Evolutionary conservation across 2,888 invertebrate species (phyloP).

Genomic region (Cabera pusaria): DNA sequence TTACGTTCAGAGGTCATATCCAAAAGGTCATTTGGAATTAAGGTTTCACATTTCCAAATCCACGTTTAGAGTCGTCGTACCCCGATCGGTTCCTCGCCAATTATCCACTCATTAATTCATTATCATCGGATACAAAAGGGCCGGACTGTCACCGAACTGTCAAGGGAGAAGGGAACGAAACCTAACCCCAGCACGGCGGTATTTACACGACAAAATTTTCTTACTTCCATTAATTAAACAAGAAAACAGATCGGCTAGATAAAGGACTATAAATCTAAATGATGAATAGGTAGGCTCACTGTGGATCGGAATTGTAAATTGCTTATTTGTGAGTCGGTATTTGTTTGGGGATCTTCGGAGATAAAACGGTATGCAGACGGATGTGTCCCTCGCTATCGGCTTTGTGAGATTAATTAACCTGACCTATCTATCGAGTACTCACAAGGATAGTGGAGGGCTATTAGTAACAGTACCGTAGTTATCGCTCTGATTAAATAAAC

Average conservation of each 20-base stretch:
- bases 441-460: constrained; percentile 10
- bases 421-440: constrained; percentile 26
- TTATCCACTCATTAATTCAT: constrained; percentile 32
- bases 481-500: constrained; percentile 14
- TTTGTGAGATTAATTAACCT: constrained; percentile 42
- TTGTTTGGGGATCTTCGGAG: constrained; percentile 39
- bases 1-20: neutral
- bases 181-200: constrained; percentile 39
- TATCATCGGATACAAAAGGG: constrained; percentile 35
- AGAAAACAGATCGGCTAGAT: constrained; percentile 76
- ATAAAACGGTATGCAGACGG: constrained; percentile 34
- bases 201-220: constrained; percentile 57
- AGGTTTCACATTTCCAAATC: constrained; percentile 1
- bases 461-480: constrained; percentile 6
- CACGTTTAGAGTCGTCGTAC: constrained; percentile 1
- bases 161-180: constrained; percentile 35
- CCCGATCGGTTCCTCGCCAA: constrained; percentile 21
- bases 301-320: constrained; percentile 74
- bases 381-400: constrained; percentile 29
- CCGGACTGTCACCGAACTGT: constrained; percentile 40
- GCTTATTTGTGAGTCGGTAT: constrained; percentile 62
- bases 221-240: constrained; percentile 79
- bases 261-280: constrained; percentile 80
- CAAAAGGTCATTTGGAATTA: constrained; percentile 1
- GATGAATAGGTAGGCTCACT: constrained; percentile 75